A percentile compares a stretch with the other conserved stretches of the same genome.
These are phyloP conservation scores for Drosophila nr. fundita DNA, from an alignment of 2,888 invertebrate genomes.

Conservation along the genomic window DNA sequence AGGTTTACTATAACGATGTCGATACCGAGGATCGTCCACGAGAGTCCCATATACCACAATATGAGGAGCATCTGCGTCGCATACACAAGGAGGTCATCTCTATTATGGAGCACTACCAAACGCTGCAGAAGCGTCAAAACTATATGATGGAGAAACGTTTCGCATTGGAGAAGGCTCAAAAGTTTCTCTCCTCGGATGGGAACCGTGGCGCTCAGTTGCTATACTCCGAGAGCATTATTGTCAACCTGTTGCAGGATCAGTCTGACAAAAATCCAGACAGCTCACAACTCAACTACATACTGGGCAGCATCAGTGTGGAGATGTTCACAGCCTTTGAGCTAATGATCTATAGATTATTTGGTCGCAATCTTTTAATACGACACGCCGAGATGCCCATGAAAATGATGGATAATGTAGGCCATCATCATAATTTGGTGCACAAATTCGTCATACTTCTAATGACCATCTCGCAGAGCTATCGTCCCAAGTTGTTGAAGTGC, in stretches of 20 bases:
- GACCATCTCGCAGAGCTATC: conserved; percentile 92
- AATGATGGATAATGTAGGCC: conserved; percentile 87
- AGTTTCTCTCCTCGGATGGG: conserved; percentile 58
- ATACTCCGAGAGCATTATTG: conserved; percentile 69
- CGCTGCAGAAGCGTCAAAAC: conserved; percentile 43
- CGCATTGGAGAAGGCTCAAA: conserved; percentile 65
- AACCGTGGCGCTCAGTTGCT: conserved; percentile 49
- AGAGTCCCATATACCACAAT: conserved; percentile 52
- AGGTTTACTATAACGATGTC: conserved; percentile 60
- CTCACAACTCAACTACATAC: conserved; percentile 91
- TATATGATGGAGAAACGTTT: conserved; percentile 62
- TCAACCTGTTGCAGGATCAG: conserved; percentile 68
- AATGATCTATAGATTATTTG: conserved; percentile 97
- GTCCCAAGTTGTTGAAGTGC: conserved; percentile 91
- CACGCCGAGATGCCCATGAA: conserved; percentile 95
- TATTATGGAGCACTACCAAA: conserved; percentile 54
- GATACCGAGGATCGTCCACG: conserved; percentile 64
- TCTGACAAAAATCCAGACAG: conserved; percentile 18
- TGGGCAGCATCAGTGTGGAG: conserved; percentile 96
- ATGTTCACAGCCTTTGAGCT: conserved; percentile 96
- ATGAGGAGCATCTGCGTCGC: conserved; percentile 53
- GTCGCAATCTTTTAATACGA: conserved; percentile 96
- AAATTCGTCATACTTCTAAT: conserved; percentile 94
- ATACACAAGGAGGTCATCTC: conserved; percentile 56
- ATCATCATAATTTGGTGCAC: conserved; percentile 19